A percentile compares a stretch with the other conserved stretches of the same genome.
These are phyloP conservation scores for Cantharis lateralis DNA, from an alignment of 2,888 invertebrate genomes.

Conservation along the genomic window DNA sequence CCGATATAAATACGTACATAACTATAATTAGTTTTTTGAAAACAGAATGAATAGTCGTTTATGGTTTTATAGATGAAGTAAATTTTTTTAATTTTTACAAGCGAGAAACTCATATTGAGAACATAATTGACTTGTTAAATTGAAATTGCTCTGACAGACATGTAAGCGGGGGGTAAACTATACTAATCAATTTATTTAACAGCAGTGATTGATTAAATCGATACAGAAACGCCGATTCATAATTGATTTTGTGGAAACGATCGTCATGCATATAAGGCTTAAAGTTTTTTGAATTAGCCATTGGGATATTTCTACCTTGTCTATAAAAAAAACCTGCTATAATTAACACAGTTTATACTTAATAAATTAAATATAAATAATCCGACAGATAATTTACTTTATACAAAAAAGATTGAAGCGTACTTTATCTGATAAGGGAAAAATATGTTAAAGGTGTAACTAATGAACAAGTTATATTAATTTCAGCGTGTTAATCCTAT, in stretches of 20 bases:
- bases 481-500: not conserved
- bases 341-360: not conserved
- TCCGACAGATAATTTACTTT: not conserved
- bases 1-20: not conserved
- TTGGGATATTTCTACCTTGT: slow-evolving; percentile 1
- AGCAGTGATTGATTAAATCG: slow-evolving; percentile 53
- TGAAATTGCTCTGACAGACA: slow-evolving; percentile 55
- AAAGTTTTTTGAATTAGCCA: slow-evolving; percentile 13
- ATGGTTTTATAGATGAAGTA: not conserved
- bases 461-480: not conserved
- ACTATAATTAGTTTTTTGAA: not conserved
- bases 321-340: not conserved
- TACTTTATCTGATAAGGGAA: not conserved
- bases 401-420: not conserved
- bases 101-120: slow-evolving; percentile 39
- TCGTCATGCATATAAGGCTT: slow-evolving; percentile 31
- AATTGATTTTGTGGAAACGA: slow-evolving; percentile 47
- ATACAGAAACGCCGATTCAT: slow-evolving; percentile 53
- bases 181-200: slow-evolving; percentile 55
- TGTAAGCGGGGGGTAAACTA: slow-evolving; percentile 46
- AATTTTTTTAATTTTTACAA: slow-evolving; percentile 5
- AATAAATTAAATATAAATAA: not conserved
- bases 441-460: not conserved
- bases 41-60: not conserved
- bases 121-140: slow-evolving; percentile 57